Percentiles rank a stretch among this genome's conserved stretches.
Evolutionary conservation across 2,113 vertebrate species (phyloP).

Genomic region (Crotophaga sulcirostris): DNA sequence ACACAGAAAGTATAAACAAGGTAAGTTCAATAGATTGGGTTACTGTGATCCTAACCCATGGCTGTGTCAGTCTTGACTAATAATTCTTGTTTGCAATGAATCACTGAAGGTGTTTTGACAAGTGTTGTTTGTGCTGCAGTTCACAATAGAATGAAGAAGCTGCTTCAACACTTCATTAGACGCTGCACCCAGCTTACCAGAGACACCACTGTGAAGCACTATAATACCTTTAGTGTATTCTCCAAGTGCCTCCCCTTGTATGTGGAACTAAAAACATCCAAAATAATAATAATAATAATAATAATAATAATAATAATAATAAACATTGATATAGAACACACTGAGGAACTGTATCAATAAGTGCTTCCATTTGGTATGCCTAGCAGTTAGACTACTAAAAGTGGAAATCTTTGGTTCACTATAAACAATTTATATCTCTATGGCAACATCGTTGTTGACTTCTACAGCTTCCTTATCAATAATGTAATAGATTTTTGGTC

Average conservation of each 20-base stretch:
- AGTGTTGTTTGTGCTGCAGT: not conserved
- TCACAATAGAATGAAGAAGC: not conserved
- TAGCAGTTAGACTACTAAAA: not conserved
- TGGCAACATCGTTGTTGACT: slow-evolving; percentile 23
- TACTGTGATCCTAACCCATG: not conserved
- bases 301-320: too few relatives aligned
- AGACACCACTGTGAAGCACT: not conserved
- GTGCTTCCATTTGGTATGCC: not conserved
- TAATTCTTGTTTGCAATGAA: not conserved
- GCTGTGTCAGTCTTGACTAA: not conserved
- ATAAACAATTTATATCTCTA: slow-evolving; percentile 32
- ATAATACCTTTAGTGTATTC: not conserved
- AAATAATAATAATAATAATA: not conserved
- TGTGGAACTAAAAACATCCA: not conserved
- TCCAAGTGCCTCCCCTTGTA: not conserved
- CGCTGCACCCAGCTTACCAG: not conserved
- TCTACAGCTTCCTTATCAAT: not conserved
- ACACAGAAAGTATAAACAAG: not conserved
- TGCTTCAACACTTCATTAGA: not conserved
- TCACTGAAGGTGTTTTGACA: not conserved
- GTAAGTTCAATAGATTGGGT: not conserved
- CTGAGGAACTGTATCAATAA: not conserved
- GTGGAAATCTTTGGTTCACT: not conserved
- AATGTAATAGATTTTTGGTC: not conserved
- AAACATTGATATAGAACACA: not conserved